A percentile compares a stretch with the other conserved stretches of the same genome.
Conservation (phyloP, 2,113 vertebrate genomes). For the Coregonus clupeaformis region DNA sequence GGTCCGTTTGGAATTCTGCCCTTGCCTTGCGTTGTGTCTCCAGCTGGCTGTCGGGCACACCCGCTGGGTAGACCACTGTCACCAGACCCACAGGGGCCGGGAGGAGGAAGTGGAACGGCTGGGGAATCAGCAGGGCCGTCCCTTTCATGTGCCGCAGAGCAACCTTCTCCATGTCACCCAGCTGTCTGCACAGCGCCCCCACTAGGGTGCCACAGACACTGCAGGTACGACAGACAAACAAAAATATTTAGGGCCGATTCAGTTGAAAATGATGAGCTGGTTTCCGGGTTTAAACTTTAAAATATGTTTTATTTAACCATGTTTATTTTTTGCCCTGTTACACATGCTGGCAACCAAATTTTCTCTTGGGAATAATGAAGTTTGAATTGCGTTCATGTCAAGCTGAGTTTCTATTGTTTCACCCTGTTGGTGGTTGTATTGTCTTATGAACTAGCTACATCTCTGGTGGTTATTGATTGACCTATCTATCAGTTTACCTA, state of each 20-base stretch:
- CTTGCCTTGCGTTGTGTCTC: slow-evolving; percentile 80
- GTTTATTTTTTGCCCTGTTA: too few species aligned
- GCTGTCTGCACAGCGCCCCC: slow-evolving; percentile 79
- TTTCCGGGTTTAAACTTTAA: neutral
- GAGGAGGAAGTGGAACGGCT: slow-evolving; percentile 89
- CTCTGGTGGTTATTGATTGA: too few species aligned
- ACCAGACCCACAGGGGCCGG: slow-evolving; percentile 78
- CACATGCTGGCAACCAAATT: too few species aligned
- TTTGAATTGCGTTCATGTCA: too few species aligned
- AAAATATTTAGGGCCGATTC: neutral
- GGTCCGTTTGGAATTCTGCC: neutral
- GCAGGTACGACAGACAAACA: slow-evolving; percentile 18
- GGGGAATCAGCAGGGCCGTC: slow-evolving; percentile 81
- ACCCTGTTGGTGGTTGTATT: too few species aligned
- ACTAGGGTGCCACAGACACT: slow-evolving; percentile 82
- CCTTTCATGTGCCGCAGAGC: slow-evolving; percentile 83
- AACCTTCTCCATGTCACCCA: slow-evolving; percentile 88
- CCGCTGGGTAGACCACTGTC: slow-evolving; percentile 85
- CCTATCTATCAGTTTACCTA: neutral
- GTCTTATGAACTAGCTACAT: too few species aligned
- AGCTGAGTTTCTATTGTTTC: too few species aligned
- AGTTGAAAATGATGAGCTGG: neutral
- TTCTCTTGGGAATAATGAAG: too few species aligned
- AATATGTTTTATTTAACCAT: too few species aligned
- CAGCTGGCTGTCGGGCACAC: slow-evolving; percentile 83